Evolutionary conservation across 2,888 invertebrate genomes (phyloP).

Genomic region (Polietes domitor): DNA sequence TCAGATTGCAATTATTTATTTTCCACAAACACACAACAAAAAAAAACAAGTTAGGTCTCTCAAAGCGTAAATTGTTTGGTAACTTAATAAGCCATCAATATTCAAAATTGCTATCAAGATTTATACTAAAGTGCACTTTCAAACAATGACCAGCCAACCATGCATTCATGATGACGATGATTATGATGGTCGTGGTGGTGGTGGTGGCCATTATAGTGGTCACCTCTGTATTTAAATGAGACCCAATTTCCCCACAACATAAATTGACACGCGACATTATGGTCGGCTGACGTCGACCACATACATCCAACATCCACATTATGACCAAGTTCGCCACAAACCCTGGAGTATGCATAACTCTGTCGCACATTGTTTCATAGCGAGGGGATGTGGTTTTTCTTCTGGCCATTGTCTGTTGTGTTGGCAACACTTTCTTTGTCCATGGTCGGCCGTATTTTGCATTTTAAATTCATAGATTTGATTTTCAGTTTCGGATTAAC

Average conservation of each 20-base stretch:
- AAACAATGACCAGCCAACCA: neutral
- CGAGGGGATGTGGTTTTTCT: slow-evolving; percentile 20
- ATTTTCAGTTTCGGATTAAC: slow-evolving; percentile 17
- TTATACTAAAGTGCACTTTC: neutral
- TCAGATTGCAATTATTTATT: neutral
- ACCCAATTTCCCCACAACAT: slow-evolving; percentile 43
- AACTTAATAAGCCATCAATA: slow-evolving; percentile 1
- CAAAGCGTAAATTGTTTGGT: neutral
- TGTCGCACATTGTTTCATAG: neutral
- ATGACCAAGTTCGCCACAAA: neutral
- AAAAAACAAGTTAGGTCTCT: neutral
- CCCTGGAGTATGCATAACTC: neutral
- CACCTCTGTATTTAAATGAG: slow-evolving; percentile 18
- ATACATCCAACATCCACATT: neutral
- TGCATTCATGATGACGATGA: neutral
- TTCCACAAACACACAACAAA: neutral
- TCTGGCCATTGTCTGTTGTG: neutral
- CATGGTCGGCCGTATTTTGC: neutral
- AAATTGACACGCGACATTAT: slow-evolving; percentile 57
- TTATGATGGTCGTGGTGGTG: neutral
- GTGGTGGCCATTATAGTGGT: neutral
- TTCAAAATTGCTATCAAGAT: slow-evolving; percentile 8
- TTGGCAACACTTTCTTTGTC: slow-evolving; percentile 26
- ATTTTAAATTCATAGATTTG: slow-evolving; percentile 19
- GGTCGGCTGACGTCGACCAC: slow-evolving; percentile 15